phyloP scores from a whole-genome alignment of 64 coral and sea anemone species.

The Acropora yongei region DNA sequence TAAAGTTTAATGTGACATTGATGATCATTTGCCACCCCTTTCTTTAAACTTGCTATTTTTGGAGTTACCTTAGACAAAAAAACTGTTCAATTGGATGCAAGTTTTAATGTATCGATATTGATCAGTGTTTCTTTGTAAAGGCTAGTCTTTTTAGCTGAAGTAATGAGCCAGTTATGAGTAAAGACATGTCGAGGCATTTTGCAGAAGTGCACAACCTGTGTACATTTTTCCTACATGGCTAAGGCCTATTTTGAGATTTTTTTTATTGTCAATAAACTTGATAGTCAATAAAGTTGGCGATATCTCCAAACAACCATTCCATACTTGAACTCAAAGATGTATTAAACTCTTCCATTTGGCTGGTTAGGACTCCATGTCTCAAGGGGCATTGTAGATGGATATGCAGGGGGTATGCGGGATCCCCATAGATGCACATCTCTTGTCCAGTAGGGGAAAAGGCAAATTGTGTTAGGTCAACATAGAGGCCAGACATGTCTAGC shows the following conservation, averaged over 20 bases:
- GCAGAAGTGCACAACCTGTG: background rate
- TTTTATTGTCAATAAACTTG: background rate
- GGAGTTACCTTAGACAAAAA: background rate
- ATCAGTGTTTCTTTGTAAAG: background rate
- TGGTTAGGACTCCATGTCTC: background rate
- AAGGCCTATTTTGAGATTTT: background rate
- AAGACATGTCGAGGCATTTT: background rate
- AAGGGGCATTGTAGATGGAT: conserved; percentile 17
- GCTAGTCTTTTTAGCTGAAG: background rate
- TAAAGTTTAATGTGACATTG: background rate
- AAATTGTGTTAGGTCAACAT: conserved; percentile 10
- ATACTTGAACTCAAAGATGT: background rate
- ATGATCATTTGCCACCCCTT: conserved; percentile 1
- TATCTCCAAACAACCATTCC: background rate
- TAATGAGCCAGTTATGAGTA: background rate
- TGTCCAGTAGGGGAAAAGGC: background rate
- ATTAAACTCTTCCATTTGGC: conserved; percentile 19
- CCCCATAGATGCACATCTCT: conserved; percentile 7
- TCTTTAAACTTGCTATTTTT: background rate
- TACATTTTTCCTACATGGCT: background rate
- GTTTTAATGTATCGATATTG: background rate
- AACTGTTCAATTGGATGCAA: conserved; percentile 18
- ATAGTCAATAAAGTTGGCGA: background rate
- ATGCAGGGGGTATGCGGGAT: background rate
- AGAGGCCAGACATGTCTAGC: conserved; percentile 12